A percentile compares a stretch with the other conserved stretches of the same genome.
Conservation (phyloP, 1,140 invertebrate genomes). For the Calycopis cecrops region DNA sequence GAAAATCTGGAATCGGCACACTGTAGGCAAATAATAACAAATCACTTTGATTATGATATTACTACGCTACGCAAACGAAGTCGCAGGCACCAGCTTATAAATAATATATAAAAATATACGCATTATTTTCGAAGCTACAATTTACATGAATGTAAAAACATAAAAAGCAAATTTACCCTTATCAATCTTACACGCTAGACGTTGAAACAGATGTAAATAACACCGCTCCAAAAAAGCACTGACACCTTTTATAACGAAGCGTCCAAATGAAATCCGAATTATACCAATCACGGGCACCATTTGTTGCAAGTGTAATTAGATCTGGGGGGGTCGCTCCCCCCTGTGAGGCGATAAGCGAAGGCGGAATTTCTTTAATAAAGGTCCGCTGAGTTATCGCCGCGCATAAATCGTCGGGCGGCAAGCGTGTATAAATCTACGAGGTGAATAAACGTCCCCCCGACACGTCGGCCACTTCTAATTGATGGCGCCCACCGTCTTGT, state of each 20-base stretch:
- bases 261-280: not conserved
- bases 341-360: slow-evolving; percentile 17
- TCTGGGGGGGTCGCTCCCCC: not conserved
- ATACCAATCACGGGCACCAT: slow-evolving; percentile 6
- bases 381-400: slow-evolving; percentile 14
- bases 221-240: not conserved
- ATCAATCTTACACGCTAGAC: too few relatives aligned
- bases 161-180: too few relatives aligned
- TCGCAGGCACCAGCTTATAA: too few relatives aligned
- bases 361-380: slow-evolving; percentile 23
- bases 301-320: slow-evolving; percentile 9
- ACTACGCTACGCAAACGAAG: too few relatives aligned
- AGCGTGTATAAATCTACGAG: slow-evolving; percentile 2
- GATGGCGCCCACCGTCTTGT: slow-evolving; percentile 1
- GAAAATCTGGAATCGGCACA: too few relatives aligned
- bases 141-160: too few relatives aligned
- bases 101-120: too few relatives aligned
- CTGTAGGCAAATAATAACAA: too few relatives aligned
- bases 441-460: slow-evolving; percentile 2
- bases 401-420: slow-evolving; percentile 19
- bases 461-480: slow-evolving; percentile 7
- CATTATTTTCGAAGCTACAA: too few relatives aligned
- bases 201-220: too few relatives aligned
- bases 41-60: too few relatives aligned
- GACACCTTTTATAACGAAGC: too few relatives aligned